These are phyloP conservation scores for Leucophenga varia DNA, from an alignment of 1,140 invertebrate genomes.

Conservation along the genomic window DNA sequence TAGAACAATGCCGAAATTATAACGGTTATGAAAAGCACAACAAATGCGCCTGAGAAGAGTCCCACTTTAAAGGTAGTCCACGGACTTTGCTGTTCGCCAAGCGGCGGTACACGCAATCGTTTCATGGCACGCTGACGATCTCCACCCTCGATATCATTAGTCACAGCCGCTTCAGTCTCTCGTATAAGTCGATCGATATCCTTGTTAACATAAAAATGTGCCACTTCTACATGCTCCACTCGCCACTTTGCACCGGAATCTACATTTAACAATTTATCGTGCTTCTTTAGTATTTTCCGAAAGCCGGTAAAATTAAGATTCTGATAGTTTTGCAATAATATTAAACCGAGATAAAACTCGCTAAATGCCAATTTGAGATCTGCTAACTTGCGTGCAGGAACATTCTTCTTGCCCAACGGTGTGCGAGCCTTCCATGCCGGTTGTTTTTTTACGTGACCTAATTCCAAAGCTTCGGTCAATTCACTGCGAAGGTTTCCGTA, in stretches of 20 bases:
- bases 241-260: constrained; percentile 72
- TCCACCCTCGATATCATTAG: constrained; percentile 78
- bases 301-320: constrained; percentile 91
- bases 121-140: constrained; percentile 86
- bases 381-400: constrained; percentile 69
- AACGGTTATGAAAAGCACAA: constrained; percentile 74
- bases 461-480: constrained; percentile 61
- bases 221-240: constrained; percentile 75
- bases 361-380: constrained; percentile 90
- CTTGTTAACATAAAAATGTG: constrained; percentile 84
- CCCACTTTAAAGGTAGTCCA: constrained; percentile 87
- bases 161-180: constrained; percentile 82
- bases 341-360: constrained; percentile 87
- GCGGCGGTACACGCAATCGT: constrained; percentile 78
- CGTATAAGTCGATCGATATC: constrained; percentile 84
- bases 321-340: constrained; percentile 73
- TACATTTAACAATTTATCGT: constrained; percentile 76
- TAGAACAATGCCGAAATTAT: constrained; percentile 68
- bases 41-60: constrained; percentile 78
- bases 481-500: constrained; percentile 76
- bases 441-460: constrained; percentile 51
- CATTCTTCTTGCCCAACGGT: constrained; percentile 60
- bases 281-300: constrained; percentile 91
- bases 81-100: constrained; percentile 79
- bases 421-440: constrained; percentile 59